These are phyloP conservation scores for Hypotaenidia philippensis DNA, from an alignment of 2,797 vertebrate species.

Conservation along the genomic window DNA sequence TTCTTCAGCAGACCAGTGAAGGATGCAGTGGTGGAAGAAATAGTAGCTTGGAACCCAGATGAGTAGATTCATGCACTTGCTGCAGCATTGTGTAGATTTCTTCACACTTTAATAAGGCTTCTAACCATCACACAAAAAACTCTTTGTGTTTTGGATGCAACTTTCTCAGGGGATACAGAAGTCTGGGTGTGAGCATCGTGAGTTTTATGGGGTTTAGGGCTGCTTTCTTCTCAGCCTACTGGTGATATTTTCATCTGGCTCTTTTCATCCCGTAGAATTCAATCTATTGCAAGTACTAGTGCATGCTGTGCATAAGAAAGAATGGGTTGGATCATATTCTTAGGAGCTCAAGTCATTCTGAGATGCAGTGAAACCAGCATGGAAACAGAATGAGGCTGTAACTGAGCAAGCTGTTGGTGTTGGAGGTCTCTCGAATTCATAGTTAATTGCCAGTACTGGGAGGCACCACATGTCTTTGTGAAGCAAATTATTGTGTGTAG, in stretches of 20 bases:
- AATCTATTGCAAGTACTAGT: background rate
- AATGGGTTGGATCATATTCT: background rate
- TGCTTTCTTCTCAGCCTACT: background rate
- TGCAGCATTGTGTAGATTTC: background rate
- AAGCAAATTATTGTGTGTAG: background rate
- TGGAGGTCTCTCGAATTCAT: background rate
- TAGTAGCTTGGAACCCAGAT: background rate
- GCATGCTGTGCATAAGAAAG: background rate
- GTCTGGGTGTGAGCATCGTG: accelerated
- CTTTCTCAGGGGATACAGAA: background rate
- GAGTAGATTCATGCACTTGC: background rate
- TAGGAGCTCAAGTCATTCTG: background rate
- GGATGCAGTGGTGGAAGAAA: background rate
- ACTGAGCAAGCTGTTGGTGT: background rate
- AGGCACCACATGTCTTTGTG: background rate
- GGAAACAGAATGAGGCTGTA: background rate
- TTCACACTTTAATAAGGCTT: background rate
- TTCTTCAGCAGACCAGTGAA: background rate
- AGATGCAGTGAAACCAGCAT: background rate
- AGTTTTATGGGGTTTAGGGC: background rate
- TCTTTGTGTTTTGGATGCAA: background rate
- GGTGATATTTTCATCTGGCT: background rate
- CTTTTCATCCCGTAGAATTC: background rate
- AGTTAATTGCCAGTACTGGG: background rate
- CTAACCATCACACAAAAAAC: background rate